Evolutionary conservation across 2,888 invertebrate species (phyloP).

Genomic region (Anoplius nigerrimus): DNA sequence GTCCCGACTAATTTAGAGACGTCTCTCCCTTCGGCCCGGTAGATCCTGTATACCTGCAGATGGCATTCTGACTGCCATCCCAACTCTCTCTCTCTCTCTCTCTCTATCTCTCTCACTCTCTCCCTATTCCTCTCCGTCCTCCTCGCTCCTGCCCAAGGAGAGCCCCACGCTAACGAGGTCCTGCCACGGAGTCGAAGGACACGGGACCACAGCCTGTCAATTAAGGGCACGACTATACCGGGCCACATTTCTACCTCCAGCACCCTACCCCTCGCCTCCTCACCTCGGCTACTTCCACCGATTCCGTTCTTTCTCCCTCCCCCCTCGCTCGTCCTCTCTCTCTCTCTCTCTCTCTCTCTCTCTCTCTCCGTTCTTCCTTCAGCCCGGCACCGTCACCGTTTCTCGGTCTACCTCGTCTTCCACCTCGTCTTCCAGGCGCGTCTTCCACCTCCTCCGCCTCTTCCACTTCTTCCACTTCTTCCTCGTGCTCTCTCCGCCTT

Average conservation of each 20-base stretch:
- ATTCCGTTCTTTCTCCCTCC: not conserved
- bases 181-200: constrained; percentile 70
- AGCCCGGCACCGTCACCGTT: constrained; percentile 10
- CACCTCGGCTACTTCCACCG: not conserved
- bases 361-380: not conserved
- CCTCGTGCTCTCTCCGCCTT: constrained; percentile 33
- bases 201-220: constrained; percentile 72
- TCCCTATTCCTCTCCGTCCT: constrained; percentile 11
- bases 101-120: constrained; percentile 32
- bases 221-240: constrained; percentile 74
- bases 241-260: constrained; percentile 71
- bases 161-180: constrained; percentile 60
- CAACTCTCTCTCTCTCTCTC: constrained; percentile 37
- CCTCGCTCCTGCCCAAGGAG: constrained; percentile 28
- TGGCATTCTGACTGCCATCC: constrained; percentile 58
- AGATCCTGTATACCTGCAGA: constrained; percentile 59
- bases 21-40: constrained; percentile 61
- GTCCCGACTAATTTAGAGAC: constrained; percentile 73
- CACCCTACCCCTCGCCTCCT: constrained; percentile 23
- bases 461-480: constrained; percentile 15
- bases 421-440: constrained; percentile 6
- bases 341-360: not conserved
- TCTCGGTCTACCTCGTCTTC: constrained; percentile 19
- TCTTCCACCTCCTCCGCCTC: not conserved
- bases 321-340: not conserved